A percentile compares a stretch with the other conserved stretches of the same genome.
Conservation (phyloP, 2,888 invertebrate genomes). For the Drosophila ezoana region DNA sequence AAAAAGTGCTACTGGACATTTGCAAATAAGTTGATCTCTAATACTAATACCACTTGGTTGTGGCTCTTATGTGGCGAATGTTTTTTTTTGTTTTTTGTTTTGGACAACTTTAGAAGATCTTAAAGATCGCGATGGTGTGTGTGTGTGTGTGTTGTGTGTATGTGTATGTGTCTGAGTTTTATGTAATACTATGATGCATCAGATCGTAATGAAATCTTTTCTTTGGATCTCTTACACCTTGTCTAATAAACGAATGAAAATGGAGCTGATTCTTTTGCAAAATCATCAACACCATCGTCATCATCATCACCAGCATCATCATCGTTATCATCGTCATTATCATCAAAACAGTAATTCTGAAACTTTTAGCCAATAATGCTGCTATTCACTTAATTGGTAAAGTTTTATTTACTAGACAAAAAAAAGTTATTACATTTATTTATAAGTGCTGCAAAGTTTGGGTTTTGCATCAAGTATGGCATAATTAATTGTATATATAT, state of each 20-base stretch:
- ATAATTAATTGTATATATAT: conserved; percentile 19
- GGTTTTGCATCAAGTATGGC: conserved; percentile 30
- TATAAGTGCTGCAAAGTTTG: conserved; percentile 37
- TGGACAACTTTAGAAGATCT: conserved; percentile 27
- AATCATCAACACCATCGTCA: neutral
- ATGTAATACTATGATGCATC: conserved; percentile 2
- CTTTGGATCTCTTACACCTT: neutral
- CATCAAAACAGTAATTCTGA: conserved; percentile 9
- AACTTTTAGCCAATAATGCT: conserved; percentile 35
- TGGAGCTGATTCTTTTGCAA: conserved; percentile 1
- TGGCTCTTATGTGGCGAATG: conserved; percentile 26
- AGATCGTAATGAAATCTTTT: conserved; percentile 6
- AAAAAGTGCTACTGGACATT: conserved; percentile 54
- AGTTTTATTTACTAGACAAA: conserved; percentile 62
- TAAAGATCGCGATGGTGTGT: conserved; percentile 15
- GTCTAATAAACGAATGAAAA: neutral
- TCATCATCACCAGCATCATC: neutral
- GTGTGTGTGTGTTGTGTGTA: conserved; percentile 6
- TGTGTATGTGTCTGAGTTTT: conserved; percentile 3
- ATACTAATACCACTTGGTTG: conserved; percentile 40
- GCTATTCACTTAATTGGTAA: conserved; percentile 47
- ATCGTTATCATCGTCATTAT: neutral
- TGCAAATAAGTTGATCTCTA: conserved; percentile 43
- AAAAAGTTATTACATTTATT: conserved; percentile 65
- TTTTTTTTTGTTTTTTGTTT: neutral